Base-by-base conservation (phyloP, 1,140 invertebrate genomes). In the Monomorium pharaonis region DNA sequence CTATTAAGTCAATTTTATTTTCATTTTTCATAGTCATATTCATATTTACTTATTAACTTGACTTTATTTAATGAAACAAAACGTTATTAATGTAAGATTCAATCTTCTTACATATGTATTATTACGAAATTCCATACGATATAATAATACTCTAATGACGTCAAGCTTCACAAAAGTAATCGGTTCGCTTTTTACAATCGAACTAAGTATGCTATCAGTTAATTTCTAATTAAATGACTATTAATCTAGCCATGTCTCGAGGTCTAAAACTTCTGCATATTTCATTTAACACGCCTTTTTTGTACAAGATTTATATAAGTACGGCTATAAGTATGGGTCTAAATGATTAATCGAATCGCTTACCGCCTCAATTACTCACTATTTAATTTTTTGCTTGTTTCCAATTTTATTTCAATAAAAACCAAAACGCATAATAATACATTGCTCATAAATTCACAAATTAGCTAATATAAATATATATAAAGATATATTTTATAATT, bases 291-390 rank as follows among this genome's bases (percentile, higher is more conserved):
- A 63, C 18, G 30, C 60, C 9, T 62, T 63, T 63, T 63, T 33
- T 63, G n/a, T 10, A 62, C 9, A n/a, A 33, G 7, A 33, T n/a
- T 10, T 9, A n/a, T 60, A 16, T 16, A 60, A n/a, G n/a, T n/a
- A 37, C 3, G 30, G 18, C 18, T 63, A 33, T 10, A 62, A 30
- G 33, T 63, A 63, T 3, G 18, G 10, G 3, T 63, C 27, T 51
- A 70, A 70, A 70, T 51, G 44, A 70, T 70, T 30, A n/a, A 63
- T 63, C 30, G 27, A 63, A n/a, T 63, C 18, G 16, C 67, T 51
- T 30, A 70, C 44, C 16, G 16, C 16, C 2, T 70, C n/a, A 18
- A 18, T 69, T 18, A 30, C 16, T 51, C 27, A 24, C n/a, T 21
- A 62, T 62, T 62, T 30, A 62, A 10, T 51, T 33, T 30, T 30